These are phyloP conservation scores for Spea bombifrons DNA, from an alignment of 2,113 vertebrate species.

Conservation along the genomic window DNA sequence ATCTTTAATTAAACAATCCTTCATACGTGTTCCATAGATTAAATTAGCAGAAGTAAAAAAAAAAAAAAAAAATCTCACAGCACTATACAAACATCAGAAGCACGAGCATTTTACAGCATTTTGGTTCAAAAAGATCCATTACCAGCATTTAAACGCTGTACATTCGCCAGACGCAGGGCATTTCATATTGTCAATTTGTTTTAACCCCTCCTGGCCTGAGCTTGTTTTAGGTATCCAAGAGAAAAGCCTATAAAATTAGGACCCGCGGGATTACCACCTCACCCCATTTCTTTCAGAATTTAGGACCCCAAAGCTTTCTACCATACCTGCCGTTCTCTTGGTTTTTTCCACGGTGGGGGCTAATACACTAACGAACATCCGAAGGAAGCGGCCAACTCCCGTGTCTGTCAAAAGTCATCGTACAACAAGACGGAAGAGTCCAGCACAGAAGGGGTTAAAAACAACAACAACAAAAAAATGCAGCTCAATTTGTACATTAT, in stretches of 20 bases:
- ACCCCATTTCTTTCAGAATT: too few species aligned
- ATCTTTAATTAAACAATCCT: conserved; percentile 44
- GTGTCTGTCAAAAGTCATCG: too few species aligned
- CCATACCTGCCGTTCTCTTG: too few species aligned
- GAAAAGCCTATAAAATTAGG: too few species aligned
- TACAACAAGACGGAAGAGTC: too few species aligned
- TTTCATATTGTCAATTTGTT: conserved; percentile 2
- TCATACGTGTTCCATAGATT: conserved; percentile 27
- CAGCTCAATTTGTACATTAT: conserved; percentile 17
- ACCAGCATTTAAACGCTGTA: conserved; percentile 36
- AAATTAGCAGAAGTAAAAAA: conserved; percentile 35
- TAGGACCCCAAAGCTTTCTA: too few species aligned
- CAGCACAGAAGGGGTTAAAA: conserved; percentile 15
- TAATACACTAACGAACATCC: too few species aligned
- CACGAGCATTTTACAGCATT: conserved; percentile 34
- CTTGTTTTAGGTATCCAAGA: neutral
- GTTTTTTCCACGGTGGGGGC: too few species aligned
- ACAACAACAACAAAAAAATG: neutral
- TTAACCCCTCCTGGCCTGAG: conserved; percentile 10
- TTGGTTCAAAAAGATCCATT: conserved; percentile 28
- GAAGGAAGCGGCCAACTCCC: too few species aligned
- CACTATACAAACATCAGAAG: conserved; percentile 35
- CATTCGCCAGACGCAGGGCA: conserved; percentile 17
- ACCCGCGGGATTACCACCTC: too few species aligned
- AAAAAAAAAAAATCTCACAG: conserved; percentile 25